phyloP scores from a whole-genome alignment of 2,797 vertebrate species.

The Microchirus variegatus region DNA sequence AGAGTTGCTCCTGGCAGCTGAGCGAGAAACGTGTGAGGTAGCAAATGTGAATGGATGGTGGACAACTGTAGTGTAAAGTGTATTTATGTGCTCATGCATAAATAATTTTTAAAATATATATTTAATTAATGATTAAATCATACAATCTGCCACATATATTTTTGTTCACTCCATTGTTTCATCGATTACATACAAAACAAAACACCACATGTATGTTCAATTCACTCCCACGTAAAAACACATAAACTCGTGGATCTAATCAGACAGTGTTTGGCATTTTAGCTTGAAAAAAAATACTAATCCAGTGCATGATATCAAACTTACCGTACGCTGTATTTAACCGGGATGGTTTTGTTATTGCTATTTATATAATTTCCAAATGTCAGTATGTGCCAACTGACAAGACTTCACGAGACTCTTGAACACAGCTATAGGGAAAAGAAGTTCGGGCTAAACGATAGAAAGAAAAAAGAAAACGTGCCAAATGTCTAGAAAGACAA shows the following conservation, averaged over 20 bases:
- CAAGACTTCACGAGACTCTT: neutral
- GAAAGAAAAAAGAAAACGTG: neutral
- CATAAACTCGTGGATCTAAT: neutral
- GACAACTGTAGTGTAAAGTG: too few species aligned
- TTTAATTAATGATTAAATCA: too few species aligned
- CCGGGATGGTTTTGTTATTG: neutral
- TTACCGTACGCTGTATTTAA: conserved; percentile 10
- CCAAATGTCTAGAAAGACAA: neutral
- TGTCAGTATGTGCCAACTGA: neutral
- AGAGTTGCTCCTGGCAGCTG: too few species aligned
- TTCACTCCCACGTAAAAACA: neutral
- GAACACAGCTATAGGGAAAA: neutral
- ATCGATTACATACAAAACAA: too few species aligned
- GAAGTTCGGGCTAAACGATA: neutral
- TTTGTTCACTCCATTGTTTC: too few species aligned
- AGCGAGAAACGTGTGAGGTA: too few species aligned
- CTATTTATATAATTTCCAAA: conserved; percentile 1
- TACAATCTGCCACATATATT: neutral
- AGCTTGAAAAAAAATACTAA: neutral
- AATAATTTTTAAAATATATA: too few species aligned
- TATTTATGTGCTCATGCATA: too few species aligned
- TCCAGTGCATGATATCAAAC: conserved; percentile 2
- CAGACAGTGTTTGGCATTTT: conserved; percentile 1
- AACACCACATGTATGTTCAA: neutral
- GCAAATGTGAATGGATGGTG: too few species aligned